Evolutionary conservation across 2,888 invertebrate genomes (phyloP).

Genomic region (Stenotaenia linearis): DNA sequence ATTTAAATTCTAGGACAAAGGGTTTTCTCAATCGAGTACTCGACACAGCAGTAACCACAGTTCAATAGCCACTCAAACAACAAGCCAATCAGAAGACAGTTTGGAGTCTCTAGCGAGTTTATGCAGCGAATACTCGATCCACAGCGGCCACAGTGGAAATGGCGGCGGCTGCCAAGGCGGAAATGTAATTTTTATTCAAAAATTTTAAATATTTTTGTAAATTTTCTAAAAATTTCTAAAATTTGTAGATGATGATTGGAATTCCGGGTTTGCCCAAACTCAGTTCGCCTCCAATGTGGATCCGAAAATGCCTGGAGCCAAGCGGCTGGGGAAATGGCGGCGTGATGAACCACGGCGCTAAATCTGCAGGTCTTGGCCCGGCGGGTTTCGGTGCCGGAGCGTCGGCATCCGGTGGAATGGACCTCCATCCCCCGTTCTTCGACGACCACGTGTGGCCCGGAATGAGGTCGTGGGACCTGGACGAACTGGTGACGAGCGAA

Average conservation of each 20-base stretch:
- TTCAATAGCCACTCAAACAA: constrained; percentile 30
- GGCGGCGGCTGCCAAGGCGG: background rate
- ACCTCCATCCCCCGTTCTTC: background rate
- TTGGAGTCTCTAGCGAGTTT: constrained; percentile 44
- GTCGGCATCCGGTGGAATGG: background rate
- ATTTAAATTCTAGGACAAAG: background rate
- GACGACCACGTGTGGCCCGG: constrained; percentile 10
- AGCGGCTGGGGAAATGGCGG: background rate
- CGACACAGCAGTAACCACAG: constrained; percentile 22
- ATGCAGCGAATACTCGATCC: constrained; percentile 42
- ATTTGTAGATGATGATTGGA: constrained; percentile 36
- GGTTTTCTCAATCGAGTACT: background rate
- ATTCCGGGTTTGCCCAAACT: constrained; percentile 42
- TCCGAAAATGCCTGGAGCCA: constrained; percentile 34
- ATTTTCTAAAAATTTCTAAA: no score
- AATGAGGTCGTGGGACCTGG: background rate
- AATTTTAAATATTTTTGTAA: no score
- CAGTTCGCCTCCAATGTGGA: constrained; percentile 45
- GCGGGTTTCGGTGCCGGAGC: background rate
- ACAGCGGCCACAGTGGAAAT: constrained; percentile 40
- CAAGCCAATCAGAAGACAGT: constrained; percentile 43
- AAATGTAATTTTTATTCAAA: constrained; percentile 32
- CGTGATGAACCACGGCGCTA: background rate
- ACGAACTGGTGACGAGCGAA: background rate
- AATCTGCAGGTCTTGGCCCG: background rate